Conservation (phyloP, 2,113 vertebrate species). For the Nycticorax nycticorax region DNA sequence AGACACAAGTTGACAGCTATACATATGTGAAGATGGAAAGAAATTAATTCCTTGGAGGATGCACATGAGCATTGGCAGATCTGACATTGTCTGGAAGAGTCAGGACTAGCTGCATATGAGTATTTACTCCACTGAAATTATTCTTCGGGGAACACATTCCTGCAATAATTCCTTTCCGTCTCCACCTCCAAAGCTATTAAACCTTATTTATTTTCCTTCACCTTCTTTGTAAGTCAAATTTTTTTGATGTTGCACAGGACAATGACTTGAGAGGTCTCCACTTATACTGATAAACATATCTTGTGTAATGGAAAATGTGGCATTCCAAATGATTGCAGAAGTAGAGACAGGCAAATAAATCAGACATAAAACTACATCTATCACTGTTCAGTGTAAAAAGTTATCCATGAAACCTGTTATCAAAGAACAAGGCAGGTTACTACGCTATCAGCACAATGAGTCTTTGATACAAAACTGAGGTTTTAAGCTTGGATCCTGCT, state of each 20-base stretch:
- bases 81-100: neutral
- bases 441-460: neutral
- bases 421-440: neutral
- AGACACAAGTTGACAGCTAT: neutral
- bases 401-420: neutral
- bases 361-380: neutral
- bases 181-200: neutral
- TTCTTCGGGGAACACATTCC: neutral
- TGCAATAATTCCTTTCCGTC: neutral
- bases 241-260: neutral
- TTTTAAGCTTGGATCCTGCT: neutral
- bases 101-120: neutral
- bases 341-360: neutral
- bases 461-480: neutral
- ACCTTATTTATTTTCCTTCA: neutral
- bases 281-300: neutral
- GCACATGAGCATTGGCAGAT: neutral
- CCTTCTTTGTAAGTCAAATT: neutral
- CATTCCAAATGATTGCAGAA: neutral
- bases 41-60: neutral
- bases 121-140: neutral
- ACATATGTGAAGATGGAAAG: neutral
- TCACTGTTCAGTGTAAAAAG: neutral
- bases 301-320: neutral
- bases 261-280: neutral